phyloP scores from a whole-genome alignment of 2,797 vertebrate genomes.

The Acanthurus leucopareius region DNA sequence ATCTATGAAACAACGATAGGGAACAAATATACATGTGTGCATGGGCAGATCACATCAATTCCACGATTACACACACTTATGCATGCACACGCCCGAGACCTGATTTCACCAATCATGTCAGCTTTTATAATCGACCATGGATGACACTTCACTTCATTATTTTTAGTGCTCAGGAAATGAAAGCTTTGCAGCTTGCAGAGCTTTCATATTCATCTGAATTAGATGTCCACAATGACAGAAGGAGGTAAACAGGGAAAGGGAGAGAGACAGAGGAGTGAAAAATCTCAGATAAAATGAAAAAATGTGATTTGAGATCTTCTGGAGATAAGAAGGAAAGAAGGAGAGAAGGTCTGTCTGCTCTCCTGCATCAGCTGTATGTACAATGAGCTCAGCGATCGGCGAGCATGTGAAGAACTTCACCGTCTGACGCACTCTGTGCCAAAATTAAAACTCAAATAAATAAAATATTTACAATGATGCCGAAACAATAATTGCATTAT shows the following conservation, averaged over 20 bases:
- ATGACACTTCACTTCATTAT: constrained; percentile 52
- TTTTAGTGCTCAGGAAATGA: constrained; percentile 35
- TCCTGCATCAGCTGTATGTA: background rate
- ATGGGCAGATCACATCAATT: constrained; percentile 6
- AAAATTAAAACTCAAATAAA: background rate
- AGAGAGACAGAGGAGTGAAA: background rate
- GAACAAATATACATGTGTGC: constrained; percentile 17
- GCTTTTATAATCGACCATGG: constrained; percentile 31
- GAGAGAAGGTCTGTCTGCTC: background rate
- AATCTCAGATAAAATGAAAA: constrained; percentile 16
- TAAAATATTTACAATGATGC: background rate
- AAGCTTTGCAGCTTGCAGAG: constrained; percentile 39
- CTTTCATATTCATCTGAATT: constrained; percentile 40
- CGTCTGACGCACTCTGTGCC: background rate
- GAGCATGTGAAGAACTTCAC: background rate
- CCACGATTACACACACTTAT: constrained; percentile 13
- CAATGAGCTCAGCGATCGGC: background rate
- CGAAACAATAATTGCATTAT: background rate
- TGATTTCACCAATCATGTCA: constrained; percentile 33
- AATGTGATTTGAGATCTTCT: constrained; percentile 21
- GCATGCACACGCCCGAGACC: background rate
- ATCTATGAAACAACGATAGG: constrained; percentile 45
- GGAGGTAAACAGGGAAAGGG: constrained; percentile 5
- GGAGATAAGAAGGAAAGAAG: too few relatives aligned
- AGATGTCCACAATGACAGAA: constrained; percentile 19